Base-by-base conservation (phyloP, 2,797 vertebrate genomes). In the Ispidina lecontei region DNA sequence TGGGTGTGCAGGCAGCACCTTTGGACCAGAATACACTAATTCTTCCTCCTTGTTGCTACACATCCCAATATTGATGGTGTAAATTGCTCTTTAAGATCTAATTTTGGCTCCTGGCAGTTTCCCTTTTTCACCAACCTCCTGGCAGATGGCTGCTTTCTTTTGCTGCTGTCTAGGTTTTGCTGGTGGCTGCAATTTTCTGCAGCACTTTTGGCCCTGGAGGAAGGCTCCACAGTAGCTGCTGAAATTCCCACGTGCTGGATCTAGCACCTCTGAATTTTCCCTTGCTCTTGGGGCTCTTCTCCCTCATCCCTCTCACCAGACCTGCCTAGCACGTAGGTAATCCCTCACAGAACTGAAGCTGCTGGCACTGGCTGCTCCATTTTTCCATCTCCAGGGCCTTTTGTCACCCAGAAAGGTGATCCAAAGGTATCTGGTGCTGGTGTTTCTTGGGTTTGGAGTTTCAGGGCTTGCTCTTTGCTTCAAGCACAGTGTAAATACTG, bases 301-400 rank as follows among this genome's bases (percentile, higher is more conserved):
- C 20, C 35, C 43, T 21, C 13, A 7, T 35, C 19, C 12, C 2
- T 12, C 26, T 77, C n/a, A 4, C 5, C 31, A 46, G 68, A 6
- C 52, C 17, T 6, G 1, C 7, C 10, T 17, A 23, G 72, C 8
- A 10, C 3, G 0, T 0, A 20, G 10, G 2, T 21, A 0, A 9
- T 67, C 19, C 44, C 71, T 49, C 11, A 4, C 7, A 47, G 37
- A 6, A 7, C 60, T 28, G 59, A 68, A 72, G 31, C 31, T 26
- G 8, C 1, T 1, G 10, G 29, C 26, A 46, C 62, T 25, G 28
- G 47, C 54, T 56, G 18, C 18, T 14, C 4, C 5, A 15, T 58
- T 37, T 18, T 12, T 23, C 12, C n/a, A 29, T 12, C 47, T 41
- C 13, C 51, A 18, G 20, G 54, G 31, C 55, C 31, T 33, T 79